Conservation (phyloP, 1,140 invertebrate species). For the Orius laevigatus region DNA sequence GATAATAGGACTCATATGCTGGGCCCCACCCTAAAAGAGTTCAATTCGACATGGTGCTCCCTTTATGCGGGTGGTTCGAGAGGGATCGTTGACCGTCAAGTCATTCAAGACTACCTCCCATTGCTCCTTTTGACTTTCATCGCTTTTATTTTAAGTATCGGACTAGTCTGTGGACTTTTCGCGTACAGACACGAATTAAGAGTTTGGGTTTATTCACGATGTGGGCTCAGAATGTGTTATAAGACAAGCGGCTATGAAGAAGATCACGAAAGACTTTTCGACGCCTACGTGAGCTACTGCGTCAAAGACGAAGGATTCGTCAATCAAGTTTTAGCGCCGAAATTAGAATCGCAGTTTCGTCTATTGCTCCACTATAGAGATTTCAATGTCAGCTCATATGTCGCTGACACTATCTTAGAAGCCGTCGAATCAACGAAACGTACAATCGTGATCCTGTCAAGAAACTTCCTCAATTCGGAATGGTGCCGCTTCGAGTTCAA, state of each 20-base stretch:
- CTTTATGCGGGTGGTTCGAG: constrained; percentile 30
- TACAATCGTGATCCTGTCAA: constrained; percentile 78
- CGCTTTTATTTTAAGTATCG: constrained; percentile 52
- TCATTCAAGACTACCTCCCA: constrained; percentile 63
- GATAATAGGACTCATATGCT: constrained; percentile 28
- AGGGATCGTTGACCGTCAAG: constrained; percentile 45
- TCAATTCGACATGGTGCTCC: constrained; percentile 51
- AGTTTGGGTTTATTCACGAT: constrained; percentile 74
- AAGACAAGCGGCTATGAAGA: constrained; percentile 58
- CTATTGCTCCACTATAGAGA: constrained; percentile 76
- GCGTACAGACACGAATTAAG: constrained; percentile 66
- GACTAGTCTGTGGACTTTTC: constrained; percentile 53
- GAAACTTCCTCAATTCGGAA: constrained; percentile 84
- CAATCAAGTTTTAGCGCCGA: constrained; percentile 63
- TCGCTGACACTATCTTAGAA: constrained; percentile 76
- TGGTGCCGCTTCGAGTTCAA: constrained; percentile 90
- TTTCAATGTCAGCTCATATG: constrained; percentile 64
- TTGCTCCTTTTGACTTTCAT: constrained; percentile 55
- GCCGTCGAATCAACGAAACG: constrained; percentile 77
- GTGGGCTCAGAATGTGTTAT: constrained; percentile 67
- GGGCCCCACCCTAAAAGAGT: constrained; percentile 42
- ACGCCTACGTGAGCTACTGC: constrained; percentile 82
- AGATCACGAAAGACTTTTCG: constrained; percentile 69
- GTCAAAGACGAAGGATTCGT: constrained; percentile 80
- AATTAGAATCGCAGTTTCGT: constrained; percentile 54